Evolutionary conservation across 2,113 vertebrate genomes (phyloP), one percentile per base, ranked within the genome.

Genomic region (Ellobius talpinus): DNA sequence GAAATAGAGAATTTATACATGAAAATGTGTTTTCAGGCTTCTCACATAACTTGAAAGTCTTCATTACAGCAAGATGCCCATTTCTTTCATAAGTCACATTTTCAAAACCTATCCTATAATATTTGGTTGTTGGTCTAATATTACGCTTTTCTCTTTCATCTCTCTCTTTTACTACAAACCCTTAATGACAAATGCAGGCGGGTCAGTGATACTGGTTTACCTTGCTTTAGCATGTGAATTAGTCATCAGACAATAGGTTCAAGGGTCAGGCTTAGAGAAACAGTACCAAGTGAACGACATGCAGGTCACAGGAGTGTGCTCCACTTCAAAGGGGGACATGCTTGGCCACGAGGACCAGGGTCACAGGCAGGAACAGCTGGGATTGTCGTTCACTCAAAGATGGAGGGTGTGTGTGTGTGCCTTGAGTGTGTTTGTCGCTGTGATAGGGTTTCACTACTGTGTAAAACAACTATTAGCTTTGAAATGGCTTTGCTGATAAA

Each of bases 111-210:
- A 96, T 98, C 97, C 95, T 97, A 95, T 95, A 93, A 50, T 97
- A 98, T 97, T 98, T 98, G 98, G 98, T 97, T 97, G 90, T 97
- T 94, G 96, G 98, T 98, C 98, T 99, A 99, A 98, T 97, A 98
- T 99, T 99, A 99, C 98, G 96, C 98, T 90, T 98, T 98, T 98
- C 98, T 97, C 98, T 99, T 99, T 99, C 98, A 99, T 99, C 99
- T 99, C 98, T 98, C 97, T 97, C 19, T 98, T 99, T 98, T 98
- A 98, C 99, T 99, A 99, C 98, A 99, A 99, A 98, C 98, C 98
- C 98, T 98, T 99, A 99, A 99, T 99, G 99, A 99, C 99, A 99
- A 99, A 99, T 77, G 98, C 99, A 99, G 99, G 99, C 99, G 96
- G 98, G 98, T 99, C 99, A 98, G 99, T 99, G 99, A 99, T 99